Evolutionary conservation across 2,888 invertebrate genomes (phyloP), one percentile per base, ranked within the genome.

Genomic region (Bedellia somnulentella): DNA sequence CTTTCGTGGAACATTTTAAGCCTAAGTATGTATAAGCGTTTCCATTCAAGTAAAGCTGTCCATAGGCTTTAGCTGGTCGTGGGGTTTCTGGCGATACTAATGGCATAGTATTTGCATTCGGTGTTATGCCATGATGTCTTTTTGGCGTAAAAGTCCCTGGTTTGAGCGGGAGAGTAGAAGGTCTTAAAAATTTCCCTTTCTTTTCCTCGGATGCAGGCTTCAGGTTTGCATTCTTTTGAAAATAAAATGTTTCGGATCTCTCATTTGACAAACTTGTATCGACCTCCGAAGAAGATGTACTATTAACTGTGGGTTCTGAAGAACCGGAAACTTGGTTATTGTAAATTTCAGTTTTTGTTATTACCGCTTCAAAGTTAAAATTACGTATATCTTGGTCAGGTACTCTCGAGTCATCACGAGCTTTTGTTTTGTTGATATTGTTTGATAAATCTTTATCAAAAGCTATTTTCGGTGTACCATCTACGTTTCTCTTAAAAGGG

Each of bases 1-100:
- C 85, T 55, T 89, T 85, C 2, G 93, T 93, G 13, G 93, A 92
- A 57, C 91, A 89, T 63, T 94, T 94, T 34, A 94, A 73, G 1
- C 92, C 93, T 46, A 94, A 68, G 61, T 93, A 92, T 26, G 93
- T 93, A 57, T 93, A 94, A 23, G 93, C 92, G 52, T 92, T 91
- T 18, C 93, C 93, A 53, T 93, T 92, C 35, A 93, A 73, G 61
- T 89, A 91, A 34, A 93, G 80, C 57, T 94, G 93, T 24, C 90
- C 89, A 51, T 91, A 93, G 16, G 90, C 87, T 56, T 93, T 93
- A 23, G 89, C 88, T 1, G 92, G 91, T 10, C 93, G 76, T 6
- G 93, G 93, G 0, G 93, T 94, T 61, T 94, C 93, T 1, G 94
- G 93, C 36, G 92, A 93, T 28, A 93, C 88, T 30, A 94, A 66